Evolutionary conservation across 2,888 invertebrate species (phyloP).

Genomic region (Sicus ferrugineus): DNA sequence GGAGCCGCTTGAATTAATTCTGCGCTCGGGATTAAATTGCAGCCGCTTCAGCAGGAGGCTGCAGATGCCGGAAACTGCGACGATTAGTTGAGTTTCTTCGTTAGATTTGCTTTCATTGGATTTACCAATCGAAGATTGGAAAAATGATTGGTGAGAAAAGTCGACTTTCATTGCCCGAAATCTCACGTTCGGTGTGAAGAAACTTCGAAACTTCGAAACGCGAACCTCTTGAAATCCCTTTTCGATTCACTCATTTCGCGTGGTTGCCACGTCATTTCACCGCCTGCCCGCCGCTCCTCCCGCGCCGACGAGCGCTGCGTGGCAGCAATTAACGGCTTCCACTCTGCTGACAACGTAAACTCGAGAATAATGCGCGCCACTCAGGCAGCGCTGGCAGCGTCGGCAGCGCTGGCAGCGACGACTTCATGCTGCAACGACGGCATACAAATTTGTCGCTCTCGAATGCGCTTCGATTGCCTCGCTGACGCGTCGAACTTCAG

Average conservation of each 20-base stretch:
- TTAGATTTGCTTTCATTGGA: too few relatives aligned
- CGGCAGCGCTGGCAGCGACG: too few relatives aligned
- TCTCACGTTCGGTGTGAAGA: too few relatives aligned
- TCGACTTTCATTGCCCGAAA: too few relatives aligned
- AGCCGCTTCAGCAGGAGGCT: too few relatives aligned
- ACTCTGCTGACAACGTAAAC: constrained; percentile 16
- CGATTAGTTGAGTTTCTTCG: too few relatives aligned
- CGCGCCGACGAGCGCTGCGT: neutral
- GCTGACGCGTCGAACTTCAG: constrained; percentile 3
- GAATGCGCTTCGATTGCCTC: constrained; percentile 25
- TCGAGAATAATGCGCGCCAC: constrained; percentile 16
- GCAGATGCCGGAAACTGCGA: too few relatives aligned
- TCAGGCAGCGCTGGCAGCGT: neutral
- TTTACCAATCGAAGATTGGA: too few relatives aligned
- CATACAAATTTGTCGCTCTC: constrained; percentile 17
- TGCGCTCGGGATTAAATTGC: neutral
- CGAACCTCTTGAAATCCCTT: neutral
- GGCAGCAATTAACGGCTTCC: constrained; percentile 18
- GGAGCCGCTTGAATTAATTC: neutral
- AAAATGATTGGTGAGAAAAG: neutral
- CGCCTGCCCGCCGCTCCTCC: too few relatives aligned
- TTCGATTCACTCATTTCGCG: too few relatives aligned
- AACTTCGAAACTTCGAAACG: neutral
- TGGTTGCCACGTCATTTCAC: too few relatives aligned
- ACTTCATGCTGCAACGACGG: neutral